phyloP scores from a whole-genome alignment of 2,797 vertebrate genomes.

The Xenopus petersii region DNA sequence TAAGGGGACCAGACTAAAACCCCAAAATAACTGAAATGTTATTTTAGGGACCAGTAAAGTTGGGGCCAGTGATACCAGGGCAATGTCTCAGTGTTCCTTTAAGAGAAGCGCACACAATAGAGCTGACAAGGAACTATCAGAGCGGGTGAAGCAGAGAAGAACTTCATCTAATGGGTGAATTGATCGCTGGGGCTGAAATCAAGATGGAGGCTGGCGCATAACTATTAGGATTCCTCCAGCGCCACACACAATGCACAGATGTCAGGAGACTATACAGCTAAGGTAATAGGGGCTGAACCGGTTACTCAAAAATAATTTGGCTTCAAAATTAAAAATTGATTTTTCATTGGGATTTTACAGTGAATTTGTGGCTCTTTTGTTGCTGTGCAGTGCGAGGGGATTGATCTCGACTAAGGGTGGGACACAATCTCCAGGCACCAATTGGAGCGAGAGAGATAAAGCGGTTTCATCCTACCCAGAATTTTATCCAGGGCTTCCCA shows the following conservation, averaged over 20 bases:
- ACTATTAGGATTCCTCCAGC: slow-evolving; percentile 72
- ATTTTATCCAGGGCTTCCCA: too few relatives aligned
- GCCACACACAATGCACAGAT: slow-evolving; percentile 66
- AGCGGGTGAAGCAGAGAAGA: slow-evolving; percentile 33
- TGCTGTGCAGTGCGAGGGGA: slow-evolving; percentile 61
- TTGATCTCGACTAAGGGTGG: slow-evolving; percentile 62
- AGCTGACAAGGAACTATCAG: slow-evolving; percentile 30
- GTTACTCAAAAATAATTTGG: slow-evolving; percentile 76
- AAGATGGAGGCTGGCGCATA: slow-evolving; percentile 44
- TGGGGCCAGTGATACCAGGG: too few relatives aligned
- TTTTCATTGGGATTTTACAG: slow-evolving; percentile 58
- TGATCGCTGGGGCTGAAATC: slow-evolving; percentile 62
- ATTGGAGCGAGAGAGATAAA: slow-evolving; percentile 58
- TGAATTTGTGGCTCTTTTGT: slow-evolving; percentile 60
- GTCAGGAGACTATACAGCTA: slow-evolving; percentile 69
- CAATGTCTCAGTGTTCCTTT: too few relatives aligned
- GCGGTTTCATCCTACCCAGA: too few relatives aligned
- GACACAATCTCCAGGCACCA: slow-evolving; percentile 61
- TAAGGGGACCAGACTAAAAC: too few relatives aligned
- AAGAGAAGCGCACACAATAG: too few relatives aligned
- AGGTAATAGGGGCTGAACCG: slow-evolving; percentile 73
- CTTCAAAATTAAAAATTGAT: slow-evolving; percentile 80
- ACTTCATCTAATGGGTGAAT: slow-evolving; percentile 66
- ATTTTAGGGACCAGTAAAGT: too few relatives aligned
- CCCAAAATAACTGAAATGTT: too few relatives aligned